phyloP scores from a whole-genome alignment of 2,888 invertebrate genomes.

The Pantelozetes paolii region DNA sequence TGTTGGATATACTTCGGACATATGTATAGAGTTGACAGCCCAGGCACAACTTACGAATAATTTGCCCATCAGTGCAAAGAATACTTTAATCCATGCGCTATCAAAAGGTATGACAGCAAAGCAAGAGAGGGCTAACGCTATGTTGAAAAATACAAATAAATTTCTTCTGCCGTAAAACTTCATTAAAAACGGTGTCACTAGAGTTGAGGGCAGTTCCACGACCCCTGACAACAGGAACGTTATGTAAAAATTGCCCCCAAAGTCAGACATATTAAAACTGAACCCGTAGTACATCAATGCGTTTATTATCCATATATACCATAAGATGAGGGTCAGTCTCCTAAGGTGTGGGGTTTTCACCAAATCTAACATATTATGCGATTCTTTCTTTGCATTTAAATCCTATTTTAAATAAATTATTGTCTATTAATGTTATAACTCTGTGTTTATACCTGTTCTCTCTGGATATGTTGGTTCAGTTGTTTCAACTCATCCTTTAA shows the following conservation, averaged over 20 bases:
- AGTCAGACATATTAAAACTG: conserved; percentile 71
- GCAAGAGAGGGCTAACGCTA: not conserved
- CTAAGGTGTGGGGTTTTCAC: conserved; percentile 30
- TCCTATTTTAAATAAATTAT: not conserved
- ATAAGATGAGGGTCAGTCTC: conserved; percentile 38
- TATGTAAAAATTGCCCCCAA: conserved; percentile 75
- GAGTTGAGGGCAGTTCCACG: conserved; percentile 72
- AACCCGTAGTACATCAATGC: conserved; percentile 79
- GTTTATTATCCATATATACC: conserved; percentile 64
- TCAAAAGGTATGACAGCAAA: conserved; percentile 6
- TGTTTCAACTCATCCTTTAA: conserved; percentile 4
- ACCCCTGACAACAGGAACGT: conserved; percentile 71
- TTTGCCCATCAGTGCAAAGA: conserved; percentile 39
- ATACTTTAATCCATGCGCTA: not conserved
- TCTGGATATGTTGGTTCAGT: not conserved
- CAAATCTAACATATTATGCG: conserved; percentile 25
- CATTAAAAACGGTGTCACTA: conserved; percentile 32
- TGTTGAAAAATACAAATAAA: not conserved
- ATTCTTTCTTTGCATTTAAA: not conserved
- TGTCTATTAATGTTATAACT: not conserved
- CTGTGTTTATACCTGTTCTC: not conserved
- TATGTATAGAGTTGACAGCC: not conserved
- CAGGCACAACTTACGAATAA: conserved; percentile 11
- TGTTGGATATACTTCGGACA: conserved; percentile 41
- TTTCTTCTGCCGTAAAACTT: conserved; percentile 23